Base-by-base conservation (phyloP, 1,140 invertebrate species). In the Hylaeus anthracinus region DNA sequence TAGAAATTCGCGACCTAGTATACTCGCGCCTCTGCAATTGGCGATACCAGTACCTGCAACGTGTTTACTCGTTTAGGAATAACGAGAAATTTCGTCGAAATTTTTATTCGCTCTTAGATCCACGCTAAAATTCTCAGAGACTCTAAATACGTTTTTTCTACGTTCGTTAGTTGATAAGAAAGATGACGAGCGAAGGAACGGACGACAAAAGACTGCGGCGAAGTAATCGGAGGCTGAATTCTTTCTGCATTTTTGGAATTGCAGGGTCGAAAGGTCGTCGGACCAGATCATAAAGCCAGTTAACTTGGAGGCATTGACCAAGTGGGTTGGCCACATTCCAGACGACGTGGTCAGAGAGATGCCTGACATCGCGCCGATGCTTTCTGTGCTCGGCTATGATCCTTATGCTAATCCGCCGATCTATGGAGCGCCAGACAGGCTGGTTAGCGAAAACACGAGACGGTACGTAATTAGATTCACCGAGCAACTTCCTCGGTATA, bases 261-360 rank as follows among this genome's bases (percentile, higher is more conserved):
- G 26, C 94, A 99, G 98, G 94, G 97, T 98, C 86, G 99, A 99
- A 94, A 95, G 98, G 75, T 99, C 98, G 15, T 99, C 98, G 81
- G 99, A 99, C 94, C 99, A 99, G 95, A 98, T 99, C 71, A 98
- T 99, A 90, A 99, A 99, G 92, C 98, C 99, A 6, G 97, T 99
- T 14, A 99, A 99, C 94, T 93, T 98, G 79, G 98, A 99, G 93
- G 99, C 99, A 9, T 94, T 99, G 66, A 96, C 96, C 82, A 99
- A 99, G 94, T 99, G 99, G 99, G 98, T 99, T 56, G 98, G 97
- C 56, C 95, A 97, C 85, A 96, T 99, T 90, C 98, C 98, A 41
- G 95, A 96, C 41, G 98, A 99, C 93, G 98, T 99, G 43, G 95
- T 98, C 53, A 94, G 95, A 81, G 97, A 99, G 90, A 98, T 99